phyloP scores from a whole-genome alignment of 1,140 invertebrate species.

The Homarus americanus region DNA sequence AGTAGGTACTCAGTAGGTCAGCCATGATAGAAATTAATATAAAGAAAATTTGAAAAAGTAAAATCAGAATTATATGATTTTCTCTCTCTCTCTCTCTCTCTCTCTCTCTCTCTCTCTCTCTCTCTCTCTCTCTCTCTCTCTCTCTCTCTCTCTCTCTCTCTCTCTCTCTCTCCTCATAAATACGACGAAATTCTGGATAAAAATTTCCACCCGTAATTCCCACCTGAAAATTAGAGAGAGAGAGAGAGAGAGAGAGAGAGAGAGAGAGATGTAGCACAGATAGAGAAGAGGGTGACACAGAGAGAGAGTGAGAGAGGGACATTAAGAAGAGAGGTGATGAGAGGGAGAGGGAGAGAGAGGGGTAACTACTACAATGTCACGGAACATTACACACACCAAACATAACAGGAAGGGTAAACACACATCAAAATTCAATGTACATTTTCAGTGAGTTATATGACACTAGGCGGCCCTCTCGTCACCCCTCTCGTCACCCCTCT shows the following conservation, averaged over 20 bases:
- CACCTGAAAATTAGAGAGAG: background rate
- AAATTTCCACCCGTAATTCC: no score
- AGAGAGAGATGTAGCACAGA: background rate
- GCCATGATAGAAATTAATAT: no score
- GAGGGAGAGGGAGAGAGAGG: background rate
- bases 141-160: background rate
- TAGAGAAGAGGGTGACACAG: background rate
- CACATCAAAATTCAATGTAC: conserved; percentile 39
- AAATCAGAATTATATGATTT: background rate
- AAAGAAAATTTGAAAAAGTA: background rate
- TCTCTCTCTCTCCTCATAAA: background rate
- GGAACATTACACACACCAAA: conserved; percentile 43
- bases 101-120: background rate
- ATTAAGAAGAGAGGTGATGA: background rate
- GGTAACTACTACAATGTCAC: background rate
- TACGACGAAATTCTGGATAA: background rate
- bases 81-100: background rate
- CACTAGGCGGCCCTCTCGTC: background rate
- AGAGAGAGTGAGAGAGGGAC: background rate
- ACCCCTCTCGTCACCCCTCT: background rate
- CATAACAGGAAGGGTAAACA: conserved; percentile 17
- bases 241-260: background rate
- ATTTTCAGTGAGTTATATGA: conserved; percentile 4
- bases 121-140: background rate
- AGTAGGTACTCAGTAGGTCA: no score